Base-by-base conservation (phyloP, 2,797 vertebrate genomes). In the Poeciliopsis gracilis region DNA sequence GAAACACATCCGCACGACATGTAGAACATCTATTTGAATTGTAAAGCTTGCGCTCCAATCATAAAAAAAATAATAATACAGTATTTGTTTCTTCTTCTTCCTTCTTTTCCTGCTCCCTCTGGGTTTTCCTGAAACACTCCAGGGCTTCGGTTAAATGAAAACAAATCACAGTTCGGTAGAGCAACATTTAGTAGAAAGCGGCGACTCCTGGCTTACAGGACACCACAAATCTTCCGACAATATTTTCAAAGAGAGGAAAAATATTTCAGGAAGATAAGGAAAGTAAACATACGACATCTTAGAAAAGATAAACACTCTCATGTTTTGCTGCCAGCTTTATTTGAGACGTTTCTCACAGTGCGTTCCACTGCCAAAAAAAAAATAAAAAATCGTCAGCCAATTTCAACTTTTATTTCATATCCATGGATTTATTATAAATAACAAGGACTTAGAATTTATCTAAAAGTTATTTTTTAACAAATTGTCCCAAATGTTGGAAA, bases 11-110 rank as follows among this genome's bases (percentile, higher is more conserved):
- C 25, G 73, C 61, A 16, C 57, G 45, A 69, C 59, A n/a, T 79
- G 16, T 5, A n/a, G 2, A 78, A 66, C 23, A 33, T 59, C 16
- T 12, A 76, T 76, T 78, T 84, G 76, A 84, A 78, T 80, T 78
- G 73, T 69, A 88, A 84, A 84, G 61, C 4, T 28, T 73, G 33
- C 20, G 23, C n/a, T 33, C 16, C 66, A 6, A 77, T 80, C 82
- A 82, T 85, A 88, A 3, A 6, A 20, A 49, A 3, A 10, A 20
- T 7, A 47, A 49, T 5, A 36, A 36, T 38, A 38, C 36, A 76
- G 55, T 20, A 66, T 41, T 67, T 67, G 15, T 59, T 57, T 5
- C 45, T 20, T 20, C 47, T 8, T 10, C 49, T 25, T 53, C 30
- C 47, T 8, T 10, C 20, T 53, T 53, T 71, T 28, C 63, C 57